These are phyloP conservation scores for Conus ventricosus DNA, from an alignment of 1,140 invertebrate species.

Conservation along the genomic window DNA sequence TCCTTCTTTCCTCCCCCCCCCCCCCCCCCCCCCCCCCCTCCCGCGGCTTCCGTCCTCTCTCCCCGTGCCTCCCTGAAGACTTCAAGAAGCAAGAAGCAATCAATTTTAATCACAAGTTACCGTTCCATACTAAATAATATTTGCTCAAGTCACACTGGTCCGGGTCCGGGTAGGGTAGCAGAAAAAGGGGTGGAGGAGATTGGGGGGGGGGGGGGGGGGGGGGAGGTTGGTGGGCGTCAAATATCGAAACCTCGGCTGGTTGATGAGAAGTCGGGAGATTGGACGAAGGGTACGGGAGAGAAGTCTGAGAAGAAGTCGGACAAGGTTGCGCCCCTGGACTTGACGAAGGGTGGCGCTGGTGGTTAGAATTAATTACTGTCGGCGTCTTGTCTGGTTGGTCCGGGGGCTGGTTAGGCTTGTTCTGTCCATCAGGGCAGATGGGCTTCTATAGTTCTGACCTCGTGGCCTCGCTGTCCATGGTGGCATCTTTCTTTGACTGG, in stretches of 20 bases:
- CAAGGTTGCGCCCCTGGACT: constrained; percentile 22
- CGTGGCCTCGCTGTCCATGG: neutral
- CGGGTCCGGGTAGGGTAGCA: neutral
- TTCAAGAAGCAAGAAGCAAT: constrained; percentile 44
- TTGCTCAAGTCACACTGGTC: constrained; percentile 29
- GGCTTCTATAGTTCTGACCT: neutral
- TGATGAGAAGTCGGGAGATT: constrained; percentile 11
- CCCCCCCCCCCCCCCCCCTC: neutral
- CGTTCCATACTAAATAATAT: constrained; percentile 50
- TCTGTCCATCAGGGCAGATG: neutral
- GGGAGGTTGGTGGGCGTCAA: constrained; percentile 14
- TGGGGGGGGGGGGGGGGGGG: neutral
- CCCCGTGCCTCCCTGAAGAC: constrained; percentile 19
- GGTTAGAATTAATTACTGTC: constrained; percentile 28
- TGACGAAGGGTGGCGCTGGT: constrained; percentile 10
- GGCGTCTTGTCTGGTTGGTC: neutral
- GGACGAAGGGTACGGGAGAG: neutral
- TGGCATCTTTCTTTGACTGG: neutral
- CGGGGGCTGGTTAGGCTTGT: neutral
- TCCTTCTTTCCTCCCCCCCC: neutral
- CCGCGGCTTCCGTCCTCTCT: too few species aligned
- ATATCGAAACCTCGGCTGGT: constrained; percentile 3
- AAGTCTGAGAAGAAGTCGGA: constrained; percentile 23
- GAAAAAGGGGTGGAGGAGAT: too few species aligned
- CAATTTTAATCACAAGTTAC: constrained; percentile 58